Evolutionary conservation across 2,113 vertebrate genomes (phyloP).

Genomic region (Tragulus kanchil): DNA sequence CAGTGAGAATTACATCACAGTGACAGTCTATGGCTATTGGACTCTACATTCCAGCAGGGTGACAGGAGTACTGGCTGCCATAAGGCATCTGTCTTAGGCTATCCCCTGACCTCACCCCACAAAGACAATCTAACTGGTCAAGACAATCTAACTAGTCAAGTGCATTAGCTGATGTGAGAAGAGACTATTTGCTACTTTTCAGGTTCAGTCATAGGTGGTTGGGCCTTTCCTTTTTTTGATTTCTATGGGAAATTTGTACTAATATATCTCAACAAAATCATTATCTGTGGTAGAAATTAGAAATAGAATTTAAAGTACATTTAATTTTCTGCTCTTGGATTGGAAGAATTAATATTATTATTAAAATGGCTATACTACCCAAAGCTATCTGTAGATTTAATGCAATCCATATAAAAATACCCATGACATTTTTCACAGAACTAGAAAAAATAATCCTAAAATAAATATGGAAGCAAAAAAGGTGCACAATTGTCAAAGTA

Average conservation of each 20-base stretch:
- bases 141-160: not conserved
- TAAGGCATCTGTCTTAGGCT: not conserved
- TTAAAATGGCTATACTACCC: not conserved
- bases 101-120: not conserved
- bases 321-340: not conserved
- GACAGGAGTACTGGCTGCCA: not conserved
- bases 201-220: not conserved
- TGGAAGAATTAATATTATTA: not conserved
- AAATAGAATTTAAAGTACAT: conserved; percentile 8
- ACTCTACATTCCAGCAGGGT: not conserved
- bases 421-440: not conserved
- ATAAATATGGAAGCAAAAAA: not conserved
- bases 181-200: not conserved
- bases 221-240: not conserved
- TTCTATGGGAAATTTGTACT: not conserved
- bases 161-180: not conserved
- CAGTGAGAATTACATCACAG: not conserved
- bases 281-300: conserved; percentile 34
- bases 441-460: not conserved
- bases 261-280: not conserved
- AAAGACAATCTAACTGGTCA: not conserved
- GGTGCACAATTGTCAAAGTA: not conserved
- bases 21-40: too few relatives aligned
- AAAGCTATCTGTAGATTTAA: not conserved
- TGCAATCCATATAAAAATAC: not conserved